Evolutionary conservation across 1,140 invertebrate species (phyloP).

Genomic region (Luehdorfia chinensis): DNA sequence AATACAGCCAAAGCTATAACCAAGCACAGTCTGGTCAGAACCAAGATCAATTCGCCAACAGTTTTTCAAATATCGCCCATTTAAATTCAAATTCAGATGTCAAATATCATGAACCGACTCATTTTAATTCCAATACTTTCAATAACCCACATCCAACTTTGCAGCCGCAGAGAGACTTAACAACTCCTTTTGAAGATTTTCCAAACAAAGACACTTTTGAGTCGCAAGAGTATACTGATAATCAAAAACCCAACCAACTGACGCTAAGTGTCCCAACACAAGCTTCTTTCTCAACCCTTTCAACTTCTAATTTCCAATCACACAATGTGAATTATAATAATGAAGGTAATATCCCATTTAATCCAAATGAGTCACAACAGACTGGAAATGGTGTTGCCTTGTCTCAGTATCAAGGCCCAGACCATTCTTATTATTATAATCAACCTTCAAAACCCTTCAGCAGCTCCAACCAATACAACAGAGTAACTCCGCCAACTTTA

Average conservation of each 20-base stretch:
- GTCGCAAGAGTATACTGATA: neutral
- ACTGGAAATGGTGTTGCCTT: neutral
- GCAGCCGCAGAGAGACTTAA: conserved; percentile 32
- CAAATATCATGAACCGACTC: too few species aligned
- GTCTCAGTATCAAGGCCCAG: neutral
- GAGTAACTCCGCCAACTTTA: neutral
- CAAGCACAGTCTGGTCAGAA: conserved; percentile 1
- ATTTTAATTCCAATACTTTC: conserved; percentile 14
- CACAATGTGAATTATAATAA: too few species aligned
- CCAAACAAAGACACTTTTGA: conserved; percentile 3
- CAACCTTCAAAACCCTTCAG: conserved; percentile 6
- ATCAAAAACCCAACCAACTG: neutral
- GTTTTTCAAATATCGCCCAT: conserved; percentile 1
- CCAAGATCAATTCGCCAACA: neutral
- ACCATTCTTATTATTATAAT: conserved; percentile 15
- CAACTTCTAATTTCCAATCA: neutral
- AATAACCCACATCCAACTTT: conserved; percentile 27
- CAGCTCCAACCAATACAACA: neutral
- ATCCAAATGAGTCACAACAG: neutral
- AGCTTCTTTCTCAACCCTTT: neutral
- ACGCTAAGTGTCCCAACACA: neutral
- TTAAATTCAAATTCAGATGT: neutral
- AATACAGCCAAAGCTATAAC: conserved; percentile 11
- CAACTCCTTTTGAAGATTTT: conserved; percentile 35
- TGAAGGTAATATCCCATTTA: too few species aligned